A percentile compares a stretch with the other conserved stretches of the same genome.
phyloP scores from a whole-genome alignment of 2,113 vertebrate genomes.

The Sarotherodon lohbergeri region DNA sequence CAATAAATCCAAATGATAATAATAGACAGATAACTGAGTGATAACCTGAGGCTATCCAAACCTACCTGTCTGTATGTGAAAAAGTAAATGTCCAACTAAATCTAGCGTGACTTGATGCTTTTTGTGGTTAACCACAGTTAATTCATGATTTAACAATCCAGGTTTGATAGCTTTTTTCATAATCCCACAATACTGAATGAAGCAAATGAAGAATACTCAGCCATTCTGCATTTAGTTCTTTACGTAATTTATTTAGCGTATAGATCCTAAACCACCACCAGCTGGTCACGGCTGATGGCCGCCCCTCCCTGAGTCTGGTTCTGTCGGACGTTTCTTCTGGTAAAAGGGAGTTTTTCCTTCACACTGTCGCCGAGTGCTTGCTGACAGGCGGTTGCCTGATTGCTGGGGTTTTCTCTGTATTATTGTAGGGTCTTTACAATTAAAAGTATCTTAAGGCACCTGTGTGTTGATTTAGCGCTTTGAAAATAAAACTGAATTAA shows the following conservation, averaged over 20 bases:
- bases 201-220: not conserved
- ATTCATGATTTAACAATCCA: not conserved
- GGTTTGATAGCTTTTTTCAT: not conserved
- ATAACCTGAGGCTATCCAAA: not conserved
- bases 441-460: not conserved
- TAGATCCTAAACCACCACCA: not conserved
- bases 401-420: not conserved
- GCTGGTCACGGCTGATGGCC: not conserved
- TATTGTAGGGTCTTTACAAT: not conserved
- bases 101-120: not conserved
- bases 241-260: not conserved
- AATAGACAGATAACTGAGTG: not conserved
- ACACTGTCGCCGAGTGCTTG: not conserved
- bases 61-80: not conserved
- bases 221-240: not conserved
- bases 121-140: not conserved
- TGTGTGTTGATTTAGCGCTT: not conserved
- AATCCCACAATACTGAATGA: not conserved
- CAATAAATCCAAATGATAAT: not conserved
- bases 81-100: not conserved
- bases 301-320: not conserved
- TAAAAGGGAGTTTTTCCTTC: not conserved
- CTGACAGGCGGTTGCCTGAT: not conserved
- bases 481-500: not conserved
- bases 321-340: accelerated